A percentile compares a stretch with the other conserved stretches of the same genome.
These are phyloP conservation scores for Seriola aureovittata DNA, from an alignment of 2,113 vertebrate species.

Conservation along the genomic window DNA sequence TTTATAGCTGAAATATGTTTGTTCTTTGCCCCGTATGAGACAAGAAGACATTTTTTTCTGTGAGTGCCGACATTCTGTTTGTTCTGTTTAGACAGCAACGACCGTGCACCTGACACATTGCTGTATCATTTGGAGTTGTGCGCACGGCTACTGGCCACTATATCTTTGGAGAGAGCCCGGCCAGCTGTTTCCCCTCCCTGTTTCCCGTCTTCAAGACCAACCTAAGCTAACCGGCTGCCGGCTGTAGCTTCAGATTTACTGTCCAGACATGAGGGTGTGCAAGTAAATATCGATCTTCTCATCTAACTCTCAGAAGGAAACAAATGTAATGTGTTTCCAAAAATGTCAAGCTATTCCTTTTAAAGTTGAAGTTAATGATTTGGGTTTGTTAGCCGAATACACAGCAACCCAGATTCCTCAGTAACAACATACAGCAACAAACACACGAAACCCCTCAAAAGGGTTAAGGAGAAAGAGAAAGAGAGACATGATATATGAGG, in stretches of 20 bases:
- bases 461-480: neutral
- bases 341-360: neutral
- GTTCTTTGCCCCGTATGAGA: too few species aligned
- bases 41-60: too few species aligned
- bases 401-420: neutral
- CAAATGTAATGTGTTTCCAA: neutral
- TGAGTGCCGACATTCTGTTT: too few species aligned
- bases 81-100: too few species aligned
- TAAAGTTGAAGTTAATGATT: neutral
- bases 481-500: conserved; percentile 45
- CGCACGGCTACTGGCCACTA: too few species aligned
- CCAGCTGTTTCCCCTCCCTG: neutral
- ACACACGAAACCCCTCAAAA: conserved; percentile 1
- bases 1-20: too few species aligned
- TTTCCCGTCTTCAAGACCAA: neutral
- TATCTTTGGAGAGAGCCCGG: neutral
- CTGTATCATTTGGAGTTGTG: too few species aligned
- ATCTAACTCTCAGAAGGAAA: neutral
- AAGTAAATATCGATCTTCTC: neutral
- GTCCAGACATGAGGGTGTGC: neutral
- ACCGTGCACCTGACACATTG: too few species aligned
- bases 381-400: neutral
- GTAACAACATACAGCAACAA: neutral
- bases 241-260: neutral
- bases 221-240: neutral